Evolutionary conservation across 1,140 invertebrate species (phyloP).

Genomic region (Drosophila obscura): DNA sequence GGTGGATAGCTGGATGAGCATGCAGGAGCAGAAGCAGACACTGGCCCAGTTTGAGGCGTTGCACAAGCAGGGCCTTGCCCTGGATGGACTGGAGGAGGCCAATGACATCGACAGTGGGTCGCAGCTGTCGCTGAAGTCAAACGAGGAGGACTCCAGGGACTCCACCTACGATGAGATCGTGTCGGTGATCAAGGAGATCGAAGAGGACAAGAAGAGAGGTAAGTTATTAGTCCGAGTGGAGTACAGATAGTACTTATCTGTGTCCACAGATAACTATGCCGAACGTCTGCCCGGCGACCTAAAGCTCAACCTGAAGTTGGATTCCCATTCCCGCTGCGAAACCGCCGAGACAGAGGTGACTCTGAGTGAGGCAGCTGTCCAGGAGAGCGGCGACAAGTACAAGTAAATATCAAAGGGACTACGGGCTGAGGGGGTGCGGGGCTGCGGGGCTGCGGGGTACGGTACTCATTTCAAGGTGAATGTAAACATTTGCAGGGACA

Average conservation of each 20-base stretch:
- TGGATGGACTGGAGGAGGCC: conserved; percentile 54
- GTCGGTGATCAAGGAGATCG: conserved; percentile 83
- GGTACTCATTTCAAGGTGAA: no score
- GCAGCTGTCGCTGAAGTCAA: conserved; percentile 67
- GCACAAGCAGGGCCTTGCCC: conserved; percentile 52
- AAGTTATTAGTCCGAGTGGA: no score
- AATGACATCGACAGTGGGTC: conserved; percentile 63
- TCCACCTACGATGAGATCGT: conserved; percentile 83
- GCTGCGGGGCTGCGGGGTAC: no score
- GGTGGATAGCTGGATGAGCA: conserved; percentile 83
- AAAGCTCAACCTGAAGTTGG: conserved; percentile 66
- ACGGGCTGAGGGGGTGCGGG: no score
- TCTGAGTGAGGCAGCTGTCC: conserved; percentile 42
- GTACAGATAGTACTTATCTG: no score
- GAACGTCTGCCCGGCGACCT: conserved; percentile 67
- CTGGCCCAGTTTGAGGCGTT: conserved; percentile 52
- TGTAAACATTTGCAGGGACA: conserved; percentile 54
- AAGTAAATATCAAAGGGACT: conserved; percentile 50
- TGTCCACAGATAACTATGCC: conserved; percentile 65
- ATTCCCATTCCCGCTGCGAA: conserved; percentile 59
- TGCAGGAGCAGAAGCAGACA: conserved; percentile 70
- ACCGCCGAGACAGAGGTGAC: conserved; percentile 51
- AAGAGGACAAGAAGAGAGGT: conserved; percentile 81
- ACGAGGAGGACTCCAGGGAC: conserved; percentile 71
- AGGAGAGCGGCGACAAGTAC: conserved; percentile 75